Conservation (phyloP, 2,797 vertebrate species). For the Myotis findleyi region DNA sequence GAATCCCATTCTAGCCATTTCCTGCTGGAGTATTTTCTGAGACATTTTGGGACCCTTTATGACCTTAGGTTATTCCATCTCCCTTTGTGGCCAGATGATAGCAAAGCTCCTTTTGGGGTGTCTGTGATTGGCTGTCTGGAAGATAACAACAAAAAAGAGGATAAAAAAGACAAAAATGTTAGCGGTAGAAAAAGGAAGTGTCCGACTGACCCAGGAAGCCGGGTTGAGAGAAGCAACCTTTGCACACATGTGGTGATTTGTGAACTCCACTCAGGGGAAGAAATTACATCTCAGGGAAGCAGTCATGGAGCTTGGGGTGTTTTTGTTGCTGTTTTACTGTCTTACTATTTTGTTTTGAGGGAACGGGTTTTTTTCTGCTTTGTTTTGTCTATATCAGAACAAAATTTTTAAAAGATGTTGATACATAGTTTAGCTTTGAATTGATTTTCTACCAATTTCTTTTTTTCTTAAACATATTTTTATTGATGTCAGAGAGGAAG, state of each 20-base stretch:
- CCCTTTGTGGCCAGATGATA: neutral
- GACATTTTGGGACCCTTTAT: neutral
- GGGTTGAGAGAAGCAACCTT: neutral
- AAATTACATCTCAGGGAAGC: neutral
- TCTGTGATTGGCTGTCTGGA: neutral
- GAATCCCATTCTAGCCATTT: conserved; percentile 29
- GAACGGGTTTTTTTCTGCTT: neutral
- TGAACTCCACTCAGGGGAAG: neutral
- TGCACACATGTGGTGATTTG: neutral
- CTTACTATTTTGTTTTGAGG: neutral
- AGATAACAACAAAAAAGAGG: neutral
- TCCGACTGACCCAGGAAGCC: neutral
- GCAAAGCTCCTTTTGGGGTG: neutral
- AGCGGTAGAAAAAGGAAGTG: neutral
- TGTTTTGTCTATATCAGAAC: conserved; percentile 38
- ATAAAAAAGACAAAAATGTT: neutral
- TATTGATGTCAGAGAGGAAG: too few species aligned
- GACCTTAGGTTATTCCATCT: neutral
- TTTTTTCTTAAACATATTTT: neutral
- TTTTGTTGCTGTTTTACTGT: neutral
- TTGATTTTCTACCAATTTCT: neutral
- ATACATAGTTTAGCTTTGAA: neutral
- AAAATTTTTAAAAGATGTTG: neutral
- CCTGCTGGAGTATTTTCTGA: neutral
- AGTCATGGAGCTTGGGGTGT: neutral